Evolutionary conservation across 2,797 vertebrate genomes (phyloP).

Genomic region (Chiloscyllium punctatum): DNA sequence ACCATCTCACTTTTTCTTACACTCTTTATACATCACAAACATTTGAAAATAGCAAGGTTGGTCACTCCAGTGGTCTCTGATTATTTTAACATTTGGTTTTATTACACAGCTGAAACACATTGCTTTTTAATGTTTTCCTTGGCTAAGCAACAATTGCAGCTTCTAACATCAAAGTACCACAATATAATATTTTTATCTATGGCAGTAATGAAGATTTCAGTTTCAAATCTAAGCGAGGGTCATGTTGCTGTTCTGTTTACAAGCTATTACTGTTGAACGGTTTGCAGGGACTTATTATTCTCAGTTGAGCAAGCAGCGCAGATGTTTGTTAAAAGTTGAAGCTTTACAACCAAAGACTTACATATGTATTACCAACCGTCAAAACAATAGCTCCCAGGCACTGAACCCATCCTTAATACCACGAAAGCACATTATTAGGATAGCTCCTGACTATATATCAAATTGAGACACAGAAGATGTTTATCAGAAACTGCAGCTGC

Average conservation of each 20-base stretch:
- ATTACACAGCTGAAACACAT: background rate
- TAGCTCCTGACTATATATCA: conserved; percentile 6
- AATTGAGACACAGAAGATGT: background rate
- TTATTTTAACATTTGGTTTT: background rate
- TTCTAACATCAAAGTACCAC: background rate
- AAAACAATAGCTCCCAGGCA: background rate
- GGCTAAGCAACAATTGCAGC: background rate
- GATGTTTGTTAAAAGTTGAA: background rate
- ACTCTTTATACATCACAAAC: background rate
- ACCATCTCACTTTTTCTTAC: background rate
- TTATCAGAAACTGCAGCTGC: conserved; percentile 5
- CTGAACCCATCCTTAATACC: background rate
- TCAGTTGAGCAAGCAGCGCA: background rate
- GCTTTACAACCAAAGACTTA: background rate
- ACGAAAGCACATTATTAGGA: background rate
- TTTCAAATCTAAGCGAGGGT: background rate
- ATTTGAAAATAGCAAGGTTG: background rate
- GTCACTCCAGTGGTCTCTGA: background rate
- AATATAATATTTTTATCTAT: background rate
- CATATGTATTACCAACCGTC: background rate
- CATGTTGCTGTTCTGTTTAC: background rate
- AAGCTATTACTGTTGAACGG: background rate
- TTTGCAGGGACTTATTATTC: background rate
- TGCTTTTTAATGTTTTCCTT: background rate
- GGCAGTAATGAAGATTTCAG: background rate